Evolutionary conservation across 2,888 invertebrate genomes (phyloP).

Genomic region (Euproctis similis): DNA sequence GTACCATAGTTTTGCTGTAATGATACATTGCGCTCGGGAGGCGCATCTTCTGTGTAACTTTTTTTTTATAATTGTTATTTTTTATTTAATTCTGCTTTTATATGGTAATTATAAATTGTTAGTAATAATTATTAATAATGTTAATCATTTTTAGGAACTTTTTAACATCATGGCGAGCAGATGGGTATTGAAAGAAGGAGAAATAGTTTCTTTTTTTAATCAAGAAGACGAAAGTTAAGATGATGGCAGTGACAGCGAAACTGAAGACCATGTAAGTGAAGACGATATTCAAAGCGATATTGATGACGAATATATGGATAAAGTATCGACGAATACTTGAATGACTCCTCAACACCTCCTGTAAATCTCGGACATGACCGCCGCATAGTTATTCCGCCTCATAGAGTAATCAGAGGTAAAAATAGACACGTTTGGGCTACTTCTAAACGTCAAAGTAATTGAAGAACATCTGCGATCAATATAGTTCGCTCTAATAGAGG

Average conservation of each 20-base stretch:
- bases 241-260: constrained; percentile 18
- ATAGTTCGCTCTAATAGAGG: constrained; percentile 8
- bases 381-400: constrained; percentile 15
- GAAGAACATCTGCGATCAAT: constrained; percentile 5
- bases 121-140: neutral
- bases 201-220: constrained; percentile 14
- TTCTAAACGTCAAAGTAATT: constrained; percentile 4
- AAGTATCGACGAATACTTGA: constrained; percentile 6
- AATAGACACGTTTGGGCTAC: constrained; percentile 13
- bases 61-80: constrained; percentile 7
- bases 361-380: constrained; percentile 7
- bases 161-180: neutral
- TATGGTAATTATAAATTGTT: neutral
- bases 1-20: constrained; percentile 9
- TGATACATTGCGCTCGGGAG: constrained; percentile 5
- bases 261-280: constrained; percentile 17
- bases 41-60: constrained; percentile 11
- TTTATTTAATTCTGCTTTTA: neutral
- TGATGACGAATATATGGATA: constrained; percentile 16
- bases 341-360: constrained; percentile 5
- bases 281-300: constrained; percentile 17
- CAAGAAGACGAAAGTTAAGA: constrained; percentile 12
- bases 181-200: constrained; percentile 6
- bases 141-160: neutral
- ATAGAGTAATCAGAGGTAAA: constrained; percentile 15